phyloP scores from a whole-genome alignment of 2,113 vertebrate genomes.

The Hippopotamus amphibius region DNA sequence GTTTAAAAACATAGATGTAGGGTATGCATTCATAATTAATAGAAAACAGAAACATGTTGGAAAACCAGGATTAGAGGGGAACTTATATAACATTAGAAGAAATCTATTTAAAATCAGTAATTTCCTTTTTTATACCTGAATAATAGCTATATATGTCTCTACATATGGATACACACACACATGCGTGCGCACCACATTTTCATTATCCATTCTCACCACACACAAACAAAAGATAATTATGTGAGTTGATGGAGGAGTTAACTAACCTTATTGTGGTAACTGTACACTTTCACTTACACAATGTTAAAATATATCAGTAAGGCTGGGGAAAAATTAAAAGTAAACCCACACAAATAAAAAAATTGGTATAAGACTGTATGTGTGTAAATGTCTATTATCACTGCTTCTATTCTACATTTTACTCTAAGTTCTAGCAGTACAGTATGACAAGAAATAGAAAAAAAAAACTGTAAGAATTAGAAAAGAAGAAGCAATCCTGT shows the following conservation, averaged over 20 bases:
- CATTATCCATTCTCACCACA: neutral
- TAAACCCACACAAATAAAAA: neutral
- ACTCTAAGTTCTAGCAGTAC: neutral
- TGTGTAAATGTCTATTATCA: neutral
- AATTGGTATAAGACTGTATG: neutral
- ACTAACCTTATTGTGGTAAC: neutral
- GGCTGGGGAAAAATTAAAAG: neutral
- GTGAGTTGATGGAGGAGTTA: neutral
- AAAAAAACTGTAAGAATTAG: neutral
- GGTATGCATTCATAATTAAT: neutral
- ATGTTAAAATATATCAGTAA: neutral
- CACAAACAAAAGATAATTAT: neutral
- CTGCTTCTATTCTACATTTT: neutral
- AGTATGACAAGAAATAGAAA: neutral
- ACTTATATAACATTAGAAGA: conserved; percentile 20
- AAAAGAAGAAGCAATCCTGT: neutral
- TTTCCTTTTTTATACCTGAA: neutral
- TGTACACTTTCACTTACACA: neutral
- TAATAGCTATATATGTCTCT: neutral
- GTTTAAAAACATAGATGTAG: neutral
- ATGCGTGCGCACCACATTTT: neutral
- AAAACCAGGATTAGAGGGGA: neutral
- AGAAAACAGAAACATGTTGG: neutral
- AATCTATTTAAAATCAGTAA: neutral
- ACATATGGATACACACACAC: neutral